Evolutionary conservation across 2,888 invertebrate species (phyloP).

Genomic region (Tipula helvola): DNA sequence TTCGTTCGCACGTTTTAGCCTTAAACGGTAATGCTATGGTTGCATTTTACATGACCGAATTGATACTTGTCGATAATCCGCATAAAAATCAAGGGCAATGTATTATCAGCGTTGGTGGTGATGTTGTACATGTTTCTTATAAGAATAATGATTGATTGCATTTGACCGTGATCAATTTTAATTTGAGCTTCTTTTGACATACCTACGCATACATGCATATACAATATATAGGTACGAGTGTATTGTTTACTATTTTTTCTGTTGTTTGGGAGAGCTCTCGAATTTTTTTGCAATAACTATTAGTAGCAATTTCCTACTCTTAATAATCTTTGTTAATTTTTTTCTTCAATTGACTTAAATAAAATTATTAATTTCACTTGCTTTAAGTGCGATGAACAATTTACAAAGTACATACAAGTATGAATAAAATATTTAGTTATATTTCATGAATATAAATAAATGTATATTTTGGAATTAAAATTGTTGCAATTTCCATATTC

Average conservation of each 20-base stretch:
- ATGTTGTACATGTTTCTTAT: conserved; percentile 75
- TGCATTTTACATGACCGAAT: conserved; percentile 85
- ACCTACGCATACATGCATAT: background rate
- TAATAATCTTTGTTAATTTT: background rate
- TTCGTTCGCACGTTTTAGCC: conserved; percentile 83
- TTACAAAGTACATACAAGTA: background rate
- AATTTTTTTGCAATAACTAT: background rate
- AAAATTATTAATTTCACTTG: background rate
- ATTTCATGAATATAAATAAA: background rate
- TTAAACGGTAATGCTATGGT: conserved; percentile 93
- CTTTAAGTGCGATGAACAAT: background rate
- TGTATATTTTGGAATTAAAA: background rate
- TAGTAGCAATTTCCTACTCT: background rate
- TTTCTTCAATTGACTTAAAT: background rate
- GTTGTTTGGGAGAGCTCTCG: background rate
- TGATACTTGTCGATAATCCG: conserved; percentile 80
- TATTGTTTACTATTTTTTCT: background rate
- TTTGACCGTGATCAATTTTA: background rate
- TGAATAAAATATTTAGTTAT: background rate
- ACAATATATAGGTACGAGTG: background rate
- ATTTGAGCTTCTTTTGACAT: background rate
- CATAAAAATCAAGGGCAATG: conserved; percentile 98
- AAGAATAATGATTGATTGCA: background rate
- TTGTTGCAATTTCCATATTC: background rate
- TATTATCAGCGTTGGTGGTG: conserved; percentile 89